These are phyloP conservation scores for Phrynosoma blainvillii DNA, from an alignment of 2,113 vertebrate species.

Conservation along the genomic window DNA sequence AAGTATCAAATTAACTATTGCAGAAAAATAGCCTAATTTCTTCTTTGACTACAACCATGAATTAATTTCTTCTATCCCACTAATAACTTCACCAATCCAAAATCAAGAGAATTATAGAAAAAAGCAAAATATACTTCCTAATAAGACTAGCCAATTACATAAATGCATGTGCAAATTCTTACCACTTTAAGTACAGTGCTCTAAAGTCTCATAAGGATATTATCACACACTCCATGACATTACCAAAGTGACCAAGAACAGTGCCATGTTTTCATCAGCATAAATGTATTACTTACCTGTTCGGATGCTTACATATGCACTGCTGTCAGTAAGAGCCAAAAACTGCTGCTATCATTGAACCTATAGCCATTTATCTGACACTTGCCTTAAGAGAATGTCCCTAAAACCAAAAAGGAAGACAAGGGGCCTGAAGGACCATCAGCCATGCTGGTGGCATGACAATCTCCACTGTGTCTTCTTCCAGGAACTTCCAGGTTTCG, in stretches of 20 bases:
- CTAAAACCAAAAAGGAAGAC: not conserved
- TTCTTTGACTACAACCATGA: constrained; percentile 18
- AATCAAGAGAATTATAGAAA: not conserved
- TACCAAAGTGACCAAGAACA: not conserved
- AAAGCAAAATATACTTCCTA: constrained; percentile 3
- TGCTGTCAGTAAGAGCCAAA: too few relatives aligned
- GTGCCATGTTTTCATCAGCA: not conserved
- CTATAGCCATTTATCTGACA: not conserved
- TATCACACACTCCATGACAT: not conserved
- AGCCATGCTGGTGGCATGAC: not conserved
- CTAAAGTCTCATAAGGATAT: not conserved
- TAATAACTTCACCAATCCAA: constrained; percentile 2
- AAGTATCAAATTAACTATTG: not conserved
- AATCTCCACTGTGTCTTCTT: not conserved
- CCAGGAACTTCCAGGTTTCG: not conserved
- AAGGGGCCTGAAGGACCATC: not conserved
- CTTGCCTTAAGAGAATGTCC: not conserved
- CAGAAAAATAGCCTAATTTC: not conserved
- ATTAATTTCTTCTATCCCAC: not conserved
- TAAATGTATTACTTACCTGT: not conserved
- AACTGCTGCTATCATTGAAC: not conserved
- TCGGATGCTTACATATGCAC: not conserved
- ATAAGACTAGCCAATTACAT: constrained; percentile 2
- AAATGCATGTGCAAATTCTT: not conserved
- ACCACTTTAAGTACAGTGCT: not conserved